Evolutionary conservation across 2,888 invertebrate genomes (phyloP), one percentile per base, ranked within the genome.

Genomic region (Reticulitermes lucifugus): DNA sequence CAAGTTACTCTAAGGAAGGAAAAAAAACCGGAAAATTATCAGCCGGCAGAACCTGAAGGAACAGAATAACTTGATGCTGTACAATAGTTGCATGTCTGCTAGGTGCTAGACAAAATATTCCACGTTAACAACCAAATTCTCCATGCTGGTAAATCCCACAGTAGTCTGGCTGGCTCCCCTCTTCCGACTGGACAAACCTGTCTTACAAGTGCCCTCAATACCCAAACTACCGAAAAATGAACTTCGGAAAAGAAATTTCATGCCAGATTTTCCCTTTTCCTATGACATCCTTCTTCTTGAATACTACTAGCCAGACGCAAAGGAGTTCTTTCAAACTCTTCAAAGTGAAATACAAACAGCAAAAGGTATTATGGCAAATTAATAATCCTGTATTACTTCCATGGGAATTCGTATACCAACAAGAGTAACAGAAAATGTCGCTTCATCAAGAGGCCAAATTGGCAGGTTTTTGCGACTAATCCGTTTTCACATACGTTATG

Each of bases 81-180:
- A 21, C 46, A n/a, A 46, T 10, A 46, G 41, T 77, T 46, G 46
- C 43, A 81, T 41, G 43, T 43, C 70, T 65, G 65, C 81, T 81
- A 43, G 65, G 80, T 65, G 81, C 59, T 59, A 65, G 65, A 81
- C 81, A 41, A 81, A 81, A 81, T 81, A 81, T 81, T 81, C 81
- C 81, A 59, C 41, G 80, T 80, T 80, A 80, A 80, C 80, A 80
- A 59, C 65, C 81, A 81, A 81, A 81, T 81, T 81, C 81, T 81
- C 70, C 81, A 81, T 81, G 81, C 81, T 81, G 81, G 81, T 81
- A 81, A 43, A 81, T 81, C 81, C 70, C 81, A 70, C 81, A 70
- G 81, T 70, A 70, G n/a, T 14, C 77, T 77, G 77, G 77, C 46
- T 43, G 41, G 41, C 77, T 22, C 77, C 46, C 41, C 43, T 43